These are phyloP conservation scores for Allophyes oxyacanthae DNA, from an alignment of 2,888 invertebrate species.

Conservation along the genomic window DNA sequence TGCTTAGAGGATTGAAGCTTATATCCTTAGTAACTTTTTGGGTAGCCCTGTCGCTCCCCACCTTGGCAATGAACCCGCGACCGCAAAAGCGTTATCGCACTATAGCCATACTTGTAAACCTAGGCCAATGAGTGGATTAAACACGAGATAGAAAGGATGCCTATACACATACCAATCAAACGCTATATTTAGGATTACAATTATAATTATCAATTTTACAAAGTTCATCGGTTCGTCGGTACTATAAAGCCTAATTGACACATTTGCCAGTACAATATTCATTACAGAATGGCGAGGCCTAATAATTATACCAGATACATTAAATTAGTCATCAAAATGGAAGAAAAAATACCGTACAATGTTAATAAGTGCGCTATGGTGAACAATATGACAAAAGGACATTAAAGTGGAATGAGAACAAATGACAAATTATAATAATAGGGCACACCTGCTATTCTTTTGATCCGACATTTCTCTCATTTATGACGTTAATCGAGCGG, in stretches of 20 bases:
- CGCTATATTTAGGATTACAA: constrained; percentile 33
- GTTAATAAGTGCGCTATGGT: constrained; percentile 72
- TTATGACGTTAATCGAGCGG: constrained; percentile 88
- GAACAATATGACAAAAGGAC: constrained; percentile 76
- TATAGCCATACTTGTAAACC: constrained; percentile 36
- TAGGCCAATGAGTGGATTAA: constrained; percentile 32
- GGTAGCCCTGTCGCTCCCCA: too few relatives aligned
- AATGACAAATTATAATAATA: constrained; percentile 88
- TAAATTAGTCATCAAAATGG: constrained; percentile 64
- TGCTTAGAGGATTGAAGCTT: too few relatives aligned
- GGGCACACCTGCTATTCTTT: constrained; percentile 88
- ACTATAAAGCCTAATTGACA: constrained; percentile 55
- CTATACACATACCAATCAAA: constrained; percentile 27
- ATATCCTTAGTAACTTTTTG: too few relatives aligned
- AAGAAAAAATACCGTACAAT: constrained; percentile 62
- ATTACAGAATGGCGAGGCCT: constrained; percentile 43
- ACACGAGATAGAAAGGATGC: constrained; percentile 33
- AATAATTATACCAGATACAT: constrained; percentile 60
- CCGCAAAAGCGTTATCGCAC: constrained; percentile 24
- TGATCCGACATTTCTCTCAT: constrained; percentile 89
- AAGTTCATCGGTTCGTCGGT: constrained; percentile 42
- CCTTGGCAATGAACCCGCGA: constrained; percentile 14
- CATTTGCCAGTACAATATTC: constrained; percentile 56
- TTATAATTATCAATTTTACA: constrained; percentile 44
- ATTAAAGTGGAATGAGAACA: constrained; percentile 77